Conservation (phyloP, 1,140 invertebrate species). For the Lordiphosa mommai region DNA sequence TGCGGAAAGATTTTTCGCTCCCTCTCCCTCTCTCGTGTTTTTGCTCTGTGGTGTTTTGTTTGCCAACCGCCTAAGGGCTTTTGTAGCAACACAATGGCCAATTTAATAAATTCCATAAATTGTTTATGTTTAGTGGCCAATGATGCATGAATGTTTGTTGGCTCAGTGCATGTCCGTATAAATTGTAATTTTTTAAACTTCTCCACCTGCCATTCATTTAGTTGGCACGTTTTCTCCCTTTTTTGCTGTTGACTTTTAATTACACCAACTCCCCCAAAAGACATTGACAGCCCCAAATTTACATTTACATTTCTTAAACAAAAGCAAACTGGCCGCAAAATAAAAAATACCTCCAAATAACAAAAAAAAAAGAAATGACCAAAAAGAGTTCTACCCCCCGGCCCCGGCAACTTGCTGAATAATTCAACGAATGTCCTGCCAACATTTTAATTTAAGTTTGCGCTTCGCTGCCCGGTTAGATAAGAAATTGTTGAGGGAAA, state of each 20-base stretch:
- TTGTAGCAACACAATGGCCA: constrained; percentile 17
- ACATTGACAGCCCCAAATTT: constrained; percentile 13
- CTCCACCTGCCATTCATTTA: not conserved
- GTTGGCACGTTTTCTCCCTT: not conserved
- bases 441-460: constrained; percentile 78
- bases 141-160: constrained; percentile 1
- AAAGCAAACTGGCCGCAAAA: constrained; percentile 35
- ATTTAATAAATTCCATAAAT: constrained; percentile 27
- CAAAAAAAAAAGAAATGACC: constrained; percentile 27
- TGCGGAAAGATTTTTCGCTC: constrained; percentile 8
- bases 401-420: constrained; percentile 57
- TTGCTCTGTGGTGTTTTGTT: constrained; percentile 40
- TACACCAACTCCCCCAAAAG: constrained; percentile 33
- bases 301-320: constrained; percentile 34
- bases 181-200: no score
- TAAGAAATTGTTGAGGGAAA: constrained; percentile 47
- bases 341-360: constrained; percentile 26
- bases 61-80: constrained; percentile 54
- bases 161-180: no score
- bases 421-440: constrained; percentile 73
- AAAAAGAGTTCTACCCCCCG: constrained; percentile 37
- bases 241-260: constrained; percentile 61
- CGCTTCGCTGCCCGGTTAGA: constrained; percentile 63
- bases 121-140: constrained; percentile 12
- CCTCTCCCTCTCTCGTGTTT: constrained; percentile 12